These are phyloP conservation scores for Pipra filicauda DNA, from an alignment of 2,113 vertebrate genomes.

Conservation along the genomic window DNA sequence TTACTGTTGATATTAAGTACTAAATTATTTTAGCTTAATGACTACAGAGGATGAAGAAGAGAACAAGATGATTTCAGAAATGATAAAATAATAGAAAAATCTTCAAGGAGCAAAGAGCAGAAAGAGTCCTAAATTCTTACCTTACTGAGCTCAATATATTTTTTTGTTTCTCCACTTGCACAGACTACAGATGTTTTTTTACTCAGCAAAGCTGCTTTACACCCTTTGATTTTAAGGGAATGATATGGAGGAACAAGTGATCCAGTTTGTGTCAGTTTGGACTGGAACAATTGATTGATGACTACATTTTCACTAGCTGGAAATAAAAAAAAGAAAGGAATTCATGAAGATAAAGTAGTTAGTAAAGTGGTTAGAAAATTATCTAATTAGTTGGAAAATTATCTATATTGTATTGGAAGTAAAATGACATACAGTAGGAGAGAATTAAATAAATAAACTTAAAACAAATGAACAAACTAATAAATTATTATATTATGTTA, in stretches of 20 bases:
- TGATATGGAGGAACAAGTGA: slow-evolving; percentile 84
- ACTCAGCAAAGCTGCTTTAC: slow-evolving; percentile 81
- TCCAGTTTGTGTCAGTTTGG: slow-evolving; percentile 90
- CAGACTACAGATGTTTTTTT: slow-evolving; percentile 68
- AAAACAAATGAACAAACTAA: background rate
- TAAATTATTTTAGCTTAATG: background rate
- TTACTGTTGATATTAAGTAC: background rate
- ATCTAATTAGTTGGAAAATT: background rate
- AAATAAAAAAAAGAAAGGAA: slow-evolving; percentile 28
- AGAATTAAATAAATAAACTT: background rate
- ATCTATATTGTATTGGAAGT: background rate
- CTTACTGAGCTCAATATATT: slow-evolving; percentile 86
- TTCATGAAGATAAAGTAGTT: background rate
- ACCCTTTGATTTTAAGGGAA: slow-evolving; percentile 78
- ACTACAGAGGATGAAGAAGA: background rate
- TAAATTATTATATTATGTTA: background rate
- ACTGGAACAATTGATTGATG: slow-evolving; percentile 91
- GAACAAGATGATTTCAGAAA: background rate
- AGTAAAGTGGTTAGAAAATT: background rate
- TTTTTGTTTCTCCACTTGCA: slow-evolving; percentile 75
- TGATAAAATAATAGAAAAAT: background rate
- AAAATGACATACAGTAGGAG: background rate
- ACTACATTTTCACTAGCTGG: slow-evolving; percentile 92
- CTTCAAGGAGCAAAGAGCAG: background rate
- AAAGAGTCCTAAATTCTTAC: slow-evolving; percentile 64